Base-by-base conservation (phyloP, 1,140 invertebrate species). In the Cherax destructor region DNA sequence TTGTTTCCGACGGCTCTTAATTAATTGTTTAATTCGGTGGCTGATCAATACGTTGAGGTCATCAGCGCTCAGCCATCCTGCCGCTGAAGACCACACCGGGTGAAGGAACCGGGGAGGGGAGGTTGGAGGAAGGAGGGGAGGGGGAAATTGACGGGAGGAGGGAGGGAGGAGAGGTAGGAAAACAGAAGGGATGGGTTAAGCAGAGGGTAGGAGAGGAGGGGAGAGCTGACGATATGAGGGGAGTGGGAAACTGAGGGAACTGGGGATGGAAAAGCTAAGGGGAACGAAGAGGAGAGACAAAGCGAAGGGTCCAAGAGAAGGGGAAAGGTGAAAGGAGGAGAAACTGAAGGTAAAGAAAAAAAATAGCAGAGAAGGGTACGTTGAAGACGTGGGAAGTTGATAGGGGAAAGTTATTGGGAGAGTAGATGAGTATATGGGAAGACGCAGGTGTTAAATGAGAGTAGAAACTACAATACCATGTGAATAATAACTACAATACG, bases 21-120 rank as follows among this genome's bases (percentile, higher is more conserved):
- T 86, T 86, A 86, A 86, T 86, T 86, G 85, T 86, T 86, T 86
- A 86, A 86, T 86, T 78, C 85, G 85, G 72, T 41, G 78, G 49
- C 72, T 86, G 74, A 86, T 86, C 85, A 86, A 86, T 86, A 86
- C 74, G 50, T 49, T 76, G 50, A 78, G 74, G 49, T 72, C 72
- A 86, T 86, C 85, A 72, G 41, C 49, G 30, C 21, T 21, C 72
- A 61, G 85, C 52, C 72, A 81, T 81, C 50, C 79, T 86, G 85
- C 21, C n/a, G n/a, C 65, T 86, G 85, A 78, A 76, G 85, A 49
- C 78, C 50, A 6, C 52, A 49, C n/a, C n/a, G 41, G 85, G 41
- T 16, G 10, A n/a, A n/a, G 10, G 49, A 78, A 52, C 18, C 9
- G n/a, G 74, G 50, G 49, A 77, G 84, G 84, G 24, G 21, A 24